A percentile compares a stretch with the other conserved stretches of the same genome.
Conservation (phyloP, 2,113 vertebrate genomes). For the Elgaria multicarinata region DNA sequence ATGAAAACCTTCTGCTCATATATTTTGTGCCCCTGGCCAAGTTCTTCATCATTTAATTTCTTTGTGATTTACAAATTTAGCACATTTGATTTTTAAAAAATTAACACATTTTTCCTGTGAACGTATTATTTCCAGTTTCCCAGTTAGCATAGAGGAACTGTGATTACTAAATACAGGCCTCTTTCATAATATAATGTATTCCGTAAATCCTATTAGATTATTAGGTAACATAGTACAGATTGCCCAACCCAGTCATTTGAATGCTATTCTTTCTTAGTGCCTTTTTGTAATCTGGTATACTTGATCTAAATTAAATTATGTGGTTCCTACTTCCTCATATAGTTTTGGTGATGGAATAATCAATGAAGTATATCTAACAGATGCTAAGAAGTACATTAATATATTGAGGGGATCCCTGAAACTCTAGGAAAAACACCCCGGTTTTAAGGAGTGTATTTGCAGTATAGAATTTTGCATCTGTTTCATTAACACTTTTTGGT, state of each 20-base stretch:
- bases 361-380: conserved; percentile 35
- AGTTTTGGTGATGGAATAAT: conserved; percentile 25
- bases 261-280: conserved; percentile 30
- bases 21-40: not conserved
- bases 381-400: not conserved
- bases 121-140: conserved; percentile 17
- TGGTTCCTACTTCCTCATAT: conserved; percentile 54
- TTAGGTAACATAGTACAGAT: conserved; percentile 20
- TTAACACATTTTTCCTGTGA: conserved; percentile 38
- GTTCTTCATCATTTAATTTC: not conserved
- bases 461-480: conserved; percentile 1
- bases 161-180: conserved; percentile 28
- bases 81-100: not conserved
- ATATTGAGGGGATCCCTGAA: not conserved
- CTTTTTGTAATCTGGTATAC: conserved; percentile 33
- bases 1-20: not conserved
- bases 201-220: conserved; percentile 44
- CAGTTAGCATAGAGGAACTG: not conserved
- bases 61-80: conserved; percentile 25
- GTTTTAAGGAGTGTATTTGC: conserved; percentile 53
- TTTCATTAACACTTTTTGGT: not conserved
- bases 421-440: conserved; percentile 30
- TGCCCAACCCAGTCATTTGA: conserved; percentile 47
- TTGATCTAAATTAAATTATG: conserved; percentile 61
- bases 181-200: conserved; percentile 1